These are phyloP conservation scores for Cepaea hortensis DNA, from an alignment of 2,888 invertebrate genomes.

Conservation along the genomic window DNA sequence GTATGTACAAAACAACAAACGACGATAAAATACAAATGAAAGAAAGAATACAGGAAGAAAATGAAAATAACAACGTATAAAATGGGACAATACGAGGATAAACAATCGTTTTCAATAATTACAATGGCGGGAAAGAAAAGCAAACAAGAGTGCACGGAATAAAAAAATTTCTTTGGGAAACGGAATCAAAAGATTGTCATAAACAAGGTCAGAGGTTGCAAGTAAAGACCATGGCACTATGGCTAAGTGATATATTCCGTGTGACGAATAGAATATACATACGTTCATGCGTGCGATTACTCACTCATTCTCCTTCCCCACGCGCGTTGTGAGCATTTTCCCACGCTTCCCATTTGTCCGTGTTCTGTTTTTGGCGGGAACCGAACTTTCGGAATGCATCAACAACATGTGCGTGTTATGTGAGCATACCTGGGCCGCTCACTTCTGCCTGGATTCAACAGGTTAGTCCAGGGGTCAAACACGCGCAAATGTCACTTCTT, in stretches of 20 bases:
- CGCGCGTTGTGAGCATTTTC: conserved; percentile 4
- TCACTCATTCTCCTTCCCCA: background rate
- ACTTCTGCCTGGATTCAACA: background rate
- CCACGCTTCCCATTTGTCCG: conserved; percentile 23
- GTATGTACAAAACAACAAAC: too few species aligned
- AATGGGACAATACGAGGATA: too few species aligned
- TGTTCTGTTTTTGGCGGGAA: conserved; percentile 15
- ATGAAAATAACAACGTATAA: too few species aligned
- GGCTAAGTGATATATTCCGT: background rate
- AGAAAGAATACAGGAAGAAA: too few species aligned
- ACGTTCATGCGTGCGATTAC: conserved; percentile 6
- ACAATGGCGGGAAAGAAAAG: background rate
- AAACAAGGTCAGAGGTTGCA: background rate
- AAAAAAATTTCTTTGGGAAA: background rate
- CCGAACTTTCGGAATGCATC: background rate
- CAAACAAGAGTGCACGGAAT: background rate
- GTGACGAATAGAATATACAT: background rate
- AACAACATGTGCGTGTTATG: background rate
- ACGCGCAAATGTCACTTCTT: background rate
- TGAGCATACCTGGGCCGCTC: background rate
- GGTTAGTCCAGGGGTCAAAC: background rate
- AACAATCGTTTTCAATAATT: background rate
- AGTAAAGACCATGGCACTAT: background rate
- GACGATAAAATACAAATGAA: too few species aligned
- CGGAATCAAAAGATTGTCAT: background rate